Conservation (phyloP, 2,888 invertebrate genomes). For the Apamea crenata region DNA sequence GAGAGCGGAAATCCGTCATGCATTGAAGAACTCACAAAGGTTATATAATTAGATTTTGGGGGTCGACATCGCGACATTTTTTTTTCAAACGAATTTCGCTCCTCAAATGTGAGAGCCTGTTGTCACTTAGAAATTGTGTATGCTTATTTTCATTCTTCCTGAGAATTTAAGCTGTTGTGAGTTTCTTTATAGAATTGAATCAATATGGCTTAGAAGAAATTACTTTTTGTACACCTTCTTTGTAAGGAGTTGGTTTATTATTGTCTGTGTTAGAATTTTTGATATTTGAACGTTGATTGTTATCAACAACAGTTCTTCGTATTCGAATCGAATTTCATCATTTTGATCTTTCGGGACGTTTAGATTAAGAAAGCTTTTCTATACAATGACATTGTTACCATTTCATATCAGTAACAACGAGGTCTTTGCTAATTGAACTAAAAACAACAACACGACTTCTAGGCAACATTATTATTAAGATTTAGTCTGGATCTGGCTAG, state of each 20-base stretch:
- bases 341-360: slow-evolving; percentile 8
- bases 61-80: slow-evolving; percentile 62
- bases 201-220: slow-evolving; percentile 50
- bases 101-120: slow-evolving; percentile 54
- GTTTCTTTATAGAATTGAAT: slow-evolving; percentile 52
- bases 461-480: slow-evolving; percentile 25
- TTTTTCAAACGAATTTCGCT: slow-evolving; percentile 44
- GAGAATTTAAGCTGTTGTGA: slow-evolving; percentile 37
- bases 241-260: slow-evolving; percentile 28
- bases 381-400: neutral
- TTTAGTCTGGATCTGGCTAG: neutral
- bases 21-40: slow-evolving; percentile 72
- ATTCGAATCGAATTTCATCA: neutral
- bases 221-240: slow-evolving; percentile 47
- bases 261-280: slow-evolving; percentile 15
- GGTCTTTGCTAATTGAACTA: slow-evolving; percentile 37
- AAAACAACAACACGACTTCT: slow-evolving; percentile 11
- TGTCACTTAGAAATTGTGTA: slow-evolving; percentile 62
- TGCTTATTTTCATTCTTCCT: slow-evolving; percentile 58
- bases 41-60: slow-evolving; percentile 74
- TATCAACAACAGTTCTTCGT: slow-evolving; percentile 21
- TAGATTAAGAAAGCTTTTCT: neutral
- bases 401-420: neutral
- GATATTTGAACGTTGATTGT: slow-evolving; percentile 20
- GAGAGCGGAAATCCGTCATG: slow-evolving; percentile 80